Percentiles rank a stretch among this genome's conserved stretches.
Evolutionary conservation across 2,797 vertebrate genomes (phyloP).

Genomic region (Platyrinchus mystaceus): DNA sequence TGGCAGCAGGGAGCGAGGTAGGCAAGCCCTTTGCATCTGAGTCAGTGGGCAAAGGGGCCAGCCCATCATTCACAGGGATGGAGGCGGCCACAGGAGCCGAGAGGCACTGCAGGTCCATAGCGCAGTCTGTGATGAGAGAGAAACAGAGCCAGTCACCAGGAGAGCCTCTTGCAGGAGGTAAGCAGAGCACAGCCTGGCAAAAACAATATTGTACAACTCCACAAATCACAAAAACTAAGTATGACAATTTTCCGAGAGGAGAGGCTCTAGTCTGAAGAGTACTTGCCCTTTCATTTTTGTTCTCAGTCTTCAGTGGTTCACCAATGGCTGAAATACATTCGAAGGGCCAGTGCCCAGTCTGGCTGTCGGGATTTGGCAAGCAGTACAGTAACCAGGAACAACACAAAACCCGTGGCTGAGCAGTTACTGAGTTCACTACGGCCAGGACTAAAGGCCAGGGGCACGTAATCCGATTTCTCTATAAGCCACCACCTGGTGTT

Average conservation of each 20-base stretch:
- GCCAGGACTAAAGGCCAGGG: background rate
- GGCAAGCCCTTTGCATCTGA: conserved; percentile 55
- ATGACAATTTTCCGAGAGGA: background rate
- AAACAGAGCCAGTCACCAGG: conserved; percentile 15
- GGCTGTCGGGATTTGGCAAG: background rate
- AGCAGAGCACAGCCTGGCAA: background rate
- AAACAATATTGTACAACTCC: background rate
- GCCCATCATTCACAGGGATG: conserved; percentile 81
- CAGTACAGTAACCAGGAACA: background rate
- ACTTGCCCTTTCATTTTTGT: background rate
- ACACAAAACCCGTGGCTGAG: background rate
- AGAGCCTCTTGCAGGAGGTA: background rate
- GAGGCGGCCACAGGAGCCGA: conserved; percentile 77
- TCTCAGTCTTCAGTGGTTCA: background rate
- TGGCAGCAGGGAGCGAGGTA: conserved; percentile 76
- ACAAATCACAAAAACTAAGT: background rate
- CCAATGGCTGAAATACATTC: background rate
- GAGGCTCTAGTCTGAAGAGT: background rate
- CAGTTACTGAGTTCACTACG: background rate
- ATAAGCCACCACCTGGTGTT: background rate
- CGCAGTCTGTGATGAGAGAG: conserved; percentile 77
- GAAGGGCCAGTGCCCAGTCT: background rate
- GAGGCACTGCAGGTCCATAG: conserved; percentile 84
- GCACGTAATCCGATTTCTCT: background rate
- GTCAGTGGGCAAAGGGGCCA: conserved; percentile 51